Percentiles rank a stretch among this genome's conserved stretches.
Evolutionary conservation across 2,888 invertebrate species (phyloP).

Genomic region (Spodoptera picta): DNA sequence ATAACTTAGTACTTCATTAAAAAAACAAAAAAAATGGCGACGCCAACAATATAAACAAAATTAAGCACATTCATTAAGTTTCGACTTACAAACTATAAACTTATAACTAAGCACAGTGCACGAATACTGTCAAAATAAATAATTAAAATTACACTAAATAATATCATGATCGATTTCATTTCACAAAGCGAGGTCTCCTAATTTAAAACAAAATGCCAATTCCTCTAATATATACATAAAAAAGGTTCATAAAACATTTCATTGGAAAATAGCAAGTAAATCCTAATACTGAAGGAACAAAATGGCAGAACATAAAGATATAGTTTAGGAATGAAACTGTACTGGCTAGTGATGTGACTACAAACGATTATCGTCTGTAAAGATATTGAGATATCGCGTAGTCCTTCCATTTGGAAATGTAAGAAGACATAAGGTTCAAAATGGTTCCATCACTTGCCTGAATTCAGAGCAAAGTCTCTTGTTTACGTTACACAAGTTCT

Average conservation of each 20-base stretch:
- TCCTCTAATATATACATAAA: conserved; percentile 57
- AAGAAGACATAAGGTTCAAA: no score
- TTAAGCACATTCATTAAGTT: conserved; percentile 57
- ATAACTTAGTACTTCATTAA: conserved; percentile 3
- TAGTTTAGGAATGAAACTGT: conserved; percentile 50
- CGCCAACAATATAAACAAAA: conserved; percentile 42
- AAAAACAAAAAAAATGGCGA: conserved; percentile 17
- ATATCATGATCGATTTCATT: conserved; percentile 56
- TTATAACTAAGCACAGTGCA: conserved; percentile 60
- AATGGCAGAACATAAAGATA: conserved; percentile 63
- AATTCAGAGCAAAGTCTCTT: no score
- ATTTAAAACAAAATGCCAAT: conserved; percentile 47
- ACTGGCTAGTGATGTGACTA: no score
- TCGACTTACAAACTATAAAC: conserved; percentile 38
- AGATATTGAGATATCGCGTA: no score
- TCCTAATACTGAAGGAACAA: conserved; percentile 68
- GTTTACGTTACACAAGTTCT: no score
- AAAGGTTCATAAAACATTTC: conserved; percentile 40
- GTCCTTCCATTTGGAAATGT: no score
- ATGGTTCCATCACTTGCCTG: no score
- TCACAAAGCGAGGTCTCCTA: conserved; percentile 47
- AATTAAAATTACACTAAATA: conserved; percentile 63
- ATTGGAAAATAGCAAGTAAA: conserved; percentile 33
- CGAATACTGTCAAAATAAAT: conserved; percentile 68
- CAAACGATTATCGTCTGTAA: no score